Evolutionary conservation across 1,140 invertebrate species (phyloP).

Genomic region (Trichonephila clavipes): DNA sequence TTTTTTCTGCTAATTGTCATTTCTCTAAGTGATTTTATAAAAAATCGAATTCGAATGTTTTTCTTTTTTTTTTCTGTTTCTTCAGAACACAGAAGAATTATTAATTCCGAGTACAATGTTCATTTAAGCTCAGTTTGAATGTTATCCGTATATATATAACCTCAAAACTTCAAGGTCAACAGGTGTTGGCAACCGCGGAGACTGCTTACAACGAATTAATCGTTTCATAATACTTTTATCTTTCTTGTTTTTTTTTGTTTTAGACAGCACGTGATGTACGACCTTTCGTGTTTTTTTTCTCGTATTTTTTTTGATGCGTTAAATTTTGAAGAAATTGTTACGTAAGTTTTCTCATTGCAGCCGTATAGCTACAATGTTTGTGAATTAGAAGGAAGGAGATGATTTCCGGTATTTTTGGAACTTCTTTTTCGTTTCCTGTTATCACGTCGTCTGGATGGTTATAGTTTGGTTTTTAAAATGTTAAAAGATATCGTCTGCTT

Average conservation of each 20-base stretch:
- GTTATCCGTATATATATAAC: background rate
- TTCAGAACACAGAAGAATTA: background rate
- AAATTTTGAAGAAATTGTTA: background rate
- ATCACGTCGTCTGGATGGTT: background rate
- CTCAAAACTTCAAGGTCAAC: constrained; percentile 1
- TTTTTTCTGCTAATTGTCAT: too few relatives aligned
- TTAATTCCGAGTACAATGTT: background rate
- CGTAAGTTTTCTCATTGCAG: background rate
- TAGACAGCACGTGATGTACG: background rate
- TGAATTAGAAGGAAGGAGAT: background rate
- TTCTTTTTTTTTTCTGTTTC: too few relatives aligned
- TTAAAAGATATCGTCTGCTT: too few relatives aligned
- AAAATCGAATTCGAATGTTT: too few relatives aligned
- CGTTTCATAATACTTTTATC: background rate
- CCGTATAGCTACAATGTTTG: too few relatives aligned
- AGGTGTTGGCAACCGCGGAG: background rate
- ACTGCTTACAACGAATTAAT: background rate
- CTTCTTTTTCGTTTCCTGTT: background rate
- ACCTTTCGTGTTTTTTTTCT: background rate
- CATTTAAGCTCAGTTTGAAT: background rate
- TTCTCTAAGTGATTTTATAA: too few relatives aligned
- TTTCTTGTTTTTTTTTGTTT: background rate
- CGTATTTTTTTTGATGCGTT: background rate
- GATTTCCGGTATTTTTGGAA: background rate
- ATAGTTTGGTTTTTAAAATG: background rate